Evolutionary conservation across 2,113 vertebrate species (phyloP).

Genomic region (Philantomba maxwellii): DNA sequence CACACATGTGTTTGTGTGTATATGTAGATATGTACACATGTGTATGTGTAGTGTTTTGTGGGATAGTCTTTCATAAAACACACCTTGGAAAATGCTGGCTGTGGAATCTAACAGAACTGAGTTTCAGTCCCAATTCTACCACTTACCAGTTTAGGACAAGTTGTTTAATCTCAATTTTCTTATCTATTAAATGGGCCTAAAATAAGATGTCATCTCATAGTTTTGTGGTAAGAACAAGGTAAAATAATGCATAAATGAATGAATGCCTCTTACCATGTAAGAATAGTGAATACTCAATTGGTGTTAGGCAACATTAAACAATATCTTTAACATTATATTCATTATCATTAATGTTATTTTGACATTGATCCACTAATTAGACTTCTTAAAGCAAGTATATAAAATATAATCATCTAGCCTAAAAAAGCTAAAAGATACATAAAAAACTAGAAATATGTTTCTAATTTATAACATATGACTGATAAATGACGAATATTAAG

Average conservation of each 20-base stretch:
- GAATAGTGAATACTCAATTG: background rate
- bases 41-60: background rate
- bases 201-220: background rate
- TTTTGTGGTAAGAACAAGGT: background rate
- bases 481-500: background rate
- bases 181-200: background rate
- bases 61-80: background rate
- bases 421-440: background rate
- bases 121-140: background rate
- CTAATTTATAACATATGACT: background rate
- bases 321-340: background rate
- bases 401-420: background rate
- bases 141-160: background rate
- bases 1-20: background rate
- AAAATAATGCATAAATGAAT: background rate
- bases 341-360: slow-evolving; percentile 9
- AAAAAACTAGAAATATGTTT: slow-evolving; percentile 18
- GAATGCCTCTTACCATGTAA: background rate
- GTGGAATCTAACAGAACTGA: background rate
- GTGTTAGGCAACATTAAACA: slow-evolving; percentile 8
- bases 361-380: background rate
- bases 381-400: background rate
- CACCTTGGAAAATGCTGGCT: background rate
- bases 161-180: slow-evolving; percentile 16
- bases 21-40: background rate